Evolutionary conservation across 1,140 invertebrate genomes (phyloP), one percentile per base, ranked within the genome.

Genomic region (Phymorhynchus buccinoides): DNA sequence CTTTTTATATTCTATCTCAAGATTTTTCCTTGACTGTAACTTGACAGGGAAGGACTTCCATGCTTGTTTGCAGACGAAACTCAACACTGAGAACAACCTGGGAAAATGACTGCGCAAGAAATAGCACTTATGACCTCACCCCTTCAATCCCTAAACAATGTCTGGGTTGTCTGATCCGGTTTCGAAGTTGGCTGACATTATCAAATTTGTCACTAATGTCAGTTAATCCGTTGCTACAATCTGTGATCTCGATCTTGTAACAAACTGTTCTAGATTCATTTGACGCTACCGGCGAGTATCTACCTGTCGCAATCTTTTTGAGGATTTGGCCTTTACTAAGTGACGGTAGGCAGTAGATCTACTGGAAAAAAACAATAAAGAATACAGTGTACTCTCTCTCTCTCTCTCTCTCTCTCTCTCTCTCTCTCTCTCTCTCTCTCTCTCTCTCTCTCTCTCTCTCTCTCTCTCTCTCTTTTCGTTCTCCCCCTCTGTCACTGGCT

Each of bases 391-490:
- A 14, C 48, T 52, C 48, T 52, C 48, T 52, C 48, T 52, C 48
- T 52, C 48, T 52, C 48, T 52, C 48, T 52, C 48, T 52, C 48
- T 52, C 44, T 48, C 44, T 48, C 44, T 48, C 44, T 62, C 7
- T 62, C 56, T 62, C 56, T 62, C 56, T 62, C 56, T 62, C 56
- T 62, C 56, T 62, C 56, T 62, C 56, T 62, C 56, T 62, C 56
- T 12, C 56, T 62, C 56, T 62, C 18, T 62, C 56, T 62, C 56
- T 62, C 56, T 62, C 56, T 12, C 56, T 62, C 56, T 12, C 56
- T 62, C 56, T 12, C 56, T 62, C 56, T 12, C 56, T 62, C 7
- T 22, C 3, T 62, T 3, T 22, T 56, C 52, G 12, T 12, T 56
- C 52, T 56, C 12, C 27, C 52, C 27, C 12, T 56, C 52, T 56